phyloP scores from a whole-genome alignment of 1,140 invertebrate genomes.

The Drosophila kepulauana region DNA sequence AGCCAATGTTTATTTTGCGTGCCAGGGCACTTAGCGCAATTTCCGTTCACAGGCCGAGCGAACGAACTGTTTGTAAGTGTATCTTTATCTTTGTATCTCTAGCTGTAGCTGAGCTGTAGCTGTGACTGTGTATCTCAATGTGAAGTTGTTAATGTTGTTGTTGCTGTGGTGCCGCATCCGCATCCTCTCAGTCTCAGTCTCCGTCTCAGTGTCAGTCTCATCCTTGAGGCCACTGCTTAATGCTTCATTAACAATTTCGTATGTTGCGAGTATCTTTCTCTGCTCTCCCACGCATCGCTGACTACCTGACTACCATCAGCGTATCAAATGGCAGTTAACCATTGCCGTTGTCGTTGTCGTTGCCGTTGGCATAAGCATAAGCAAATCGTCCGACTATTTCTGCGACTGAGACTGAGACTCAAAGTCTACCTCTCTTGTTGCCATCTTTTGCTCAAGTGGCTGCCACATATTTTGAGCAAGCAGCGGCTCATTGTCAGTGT shows the following conservation, averaged over 20 bases:
- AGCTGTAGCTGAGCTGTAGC: neutral
- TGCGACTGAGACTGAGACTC: neutral
- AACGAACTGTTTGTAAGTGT: constrained; percentile 8
- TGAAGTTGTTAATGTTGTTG: neutral
- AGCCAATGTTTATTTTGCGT: constrained; percentile 75
- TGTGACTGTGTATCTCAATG: neutral
- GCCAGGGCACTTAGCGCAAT: constrained; percentile 65
- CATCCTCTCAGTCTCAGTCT: constrained; percentile 15
- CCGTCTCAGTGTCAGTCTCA: constrained; percentile 12
- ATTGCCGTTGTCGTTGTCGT: constrained; percentile 6
- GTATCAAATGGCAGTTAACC: constrained; percentile 46
- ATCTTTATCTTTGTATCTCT: constrained; percentile 29
- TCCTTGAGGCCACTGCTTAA: constrained; percentile 56
- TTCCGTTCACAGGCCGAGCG: constrained; percentile 58
- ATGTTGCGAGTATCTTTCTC: constrained; percentile 5
- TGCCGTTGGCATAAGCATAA: constrained; percentile 4
- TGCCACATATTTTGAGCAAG: constrained; percentile 5
- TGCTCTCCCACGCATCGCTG: constrained; percentile 29
- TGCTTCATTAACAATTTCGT: constrained; percentile 67
- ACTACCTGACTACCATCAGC: constrained; percentile 34
- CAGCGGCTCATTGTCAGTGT: constrained; percentile 44
- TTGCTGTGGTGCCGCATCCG: constrained; percentile 25
- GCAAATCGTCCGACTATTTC: constrained; percentile 33
- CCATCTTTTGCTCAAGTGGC: constrained; percentile 45
- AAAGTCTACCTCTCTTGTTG: neutral